phyloP scores from a whole-genome alignment of 2,113 vertebrate species.

The Paedocypris sp. region DNA sequence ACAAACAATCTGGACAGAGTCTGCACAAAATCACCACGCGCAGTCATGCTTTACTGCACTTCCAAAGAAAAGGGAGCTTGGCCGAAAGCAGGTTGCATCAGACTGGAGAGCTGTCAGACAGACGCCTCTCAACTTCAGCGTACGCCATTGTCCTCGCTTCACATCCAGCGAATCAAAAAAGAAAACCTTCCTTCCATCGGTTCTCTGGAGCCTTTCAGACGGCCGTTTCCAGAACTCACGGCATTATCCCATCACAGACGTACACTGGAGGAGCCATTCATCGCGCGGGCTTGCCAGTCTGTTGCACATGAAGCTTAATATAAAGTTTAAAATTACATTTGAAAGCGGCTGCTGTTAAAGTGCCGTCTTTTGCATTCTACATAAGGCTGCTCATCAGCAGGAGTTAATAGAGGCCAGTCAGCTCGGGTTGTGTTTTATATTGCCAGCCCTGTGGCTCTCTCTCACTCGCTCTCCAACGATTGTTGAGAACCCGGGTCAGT shows the following conservation, averaged over 20 bases:
- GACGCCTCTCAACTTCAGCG: background rate
- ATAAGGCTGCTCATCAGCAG: slow-evolving; percentile 36
- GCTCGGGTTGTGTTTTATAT: slow-evolving; percentile 27
- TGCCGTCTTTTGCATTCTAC: slow-evolving; percentile 41
- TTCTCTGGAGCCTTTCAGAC: slow-evolving; percentile 2
- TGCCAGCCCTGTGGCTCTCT: slow-evolving; percentile 35
- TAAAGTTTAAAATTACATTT: background rate
- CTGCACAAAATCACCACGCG: background rate
- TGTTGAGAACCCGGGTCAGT: slow-evolving; percentile 15
- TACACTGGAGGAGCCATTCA: background rate
- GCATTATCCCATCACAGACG: background rate
- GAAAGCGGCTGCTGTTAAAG: background rate
- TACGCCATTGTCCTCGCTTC: background rate
- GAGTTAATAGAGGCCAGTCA: slow-evolving; percentile 48
- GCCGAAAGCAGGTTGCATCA: background rate
- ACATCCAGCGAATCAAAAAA: slow-evolving; percentile 8
- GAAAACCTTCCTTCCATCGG: background rate
- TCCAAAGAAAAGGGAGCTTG: background rate
- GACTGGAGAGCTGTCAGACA: background rate
- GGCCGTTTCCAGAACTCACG: background rate
- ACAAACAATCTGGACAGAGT: background rate
- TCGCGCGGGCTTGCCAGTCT: background rate
- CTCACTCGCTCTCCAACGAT: slow-evolving; percentile 8
- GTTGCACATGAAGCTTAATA: background rate
- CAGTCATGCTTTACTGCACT: background rate